Conservation (phyloP, 2,113 vertebrate species). For the Tragulus kanchil region DNA sequence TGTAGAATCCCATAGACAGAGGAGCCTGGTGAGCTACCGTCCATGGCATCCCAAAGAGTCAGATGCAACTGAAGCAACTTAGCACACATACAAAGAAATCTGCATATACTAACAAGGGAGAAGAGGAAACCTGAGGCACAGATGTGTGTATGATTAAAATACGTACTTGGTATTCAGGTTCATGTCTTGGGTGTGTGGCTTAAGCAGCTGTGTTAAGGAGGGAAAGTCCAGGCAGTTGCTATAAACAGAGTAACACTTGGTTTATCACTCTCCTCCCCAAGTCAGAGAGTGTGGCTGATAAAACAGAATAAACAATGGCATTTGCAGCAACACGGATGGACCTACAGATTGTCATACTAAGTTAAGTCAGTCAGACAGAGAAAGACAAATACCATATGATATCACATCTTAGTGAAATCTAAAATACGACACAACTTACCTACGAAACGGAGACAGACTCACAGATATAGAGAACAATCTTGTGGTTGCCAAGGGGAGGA, state of each 20-base stretch:
- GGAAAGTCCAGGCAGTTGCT: background rate
- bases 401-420: background rate
- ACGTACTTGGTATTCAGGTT: background rate
- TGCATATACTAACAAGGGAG: background rate
- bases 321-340: background rate
- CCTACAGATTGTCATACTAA: background rate
- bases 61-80: background rate
- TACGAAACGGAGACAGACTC: background rate
- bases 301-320: background rate
- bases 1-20: background rate
- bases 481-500: background rate
- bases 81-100: background rate
- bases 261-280: rapidly evolving
- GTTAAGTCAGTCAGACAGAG: background rate
- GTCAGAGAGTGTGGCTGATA: background rate
- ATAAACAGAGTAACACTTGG: background rate
- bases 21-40: background rate
- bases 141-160: background rate
- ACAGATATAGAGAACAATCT: background rate
- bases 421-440: background rate
- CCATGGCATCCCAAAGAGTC: background rate
- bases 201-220: background rate
- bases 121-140: background rate
- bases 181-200: background rate
- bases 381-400: background rate